Percentiles rank a stretch among this genome's conserved stretches.
phyloP scores from a whole-genome alignment of 1,140 invertebrate species.

The Cherax destructor region DNA sequence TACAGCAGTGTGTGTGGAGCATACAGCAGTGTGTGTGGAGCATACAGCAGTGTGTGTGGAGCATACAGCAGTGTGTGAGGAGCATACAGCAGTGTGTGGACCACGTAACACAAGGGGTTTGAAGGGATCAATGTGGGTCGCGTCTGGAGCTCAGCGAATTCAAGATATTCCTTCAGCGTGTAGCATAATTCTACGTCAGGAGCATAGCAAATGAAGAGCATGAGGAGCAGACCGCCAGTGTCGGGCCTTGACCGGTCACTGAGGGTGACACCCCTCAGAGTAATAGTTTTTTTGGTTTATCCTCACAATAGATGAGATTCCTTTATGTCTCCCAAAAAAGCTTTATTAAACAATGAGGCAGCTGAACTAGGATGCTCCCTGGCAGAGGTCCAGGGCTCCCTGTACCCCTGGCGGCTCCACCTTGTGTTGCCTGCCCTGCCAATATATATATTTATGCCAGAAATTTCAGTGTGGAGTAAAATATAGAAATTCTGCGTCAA shows the following conservation, averaged over 20 bases:
- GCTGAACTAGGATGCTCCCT: not conserved
- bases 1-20: too few relatives aligned
- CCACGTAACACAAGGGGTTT: too few relatives aligned
- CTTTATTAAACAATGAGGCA: not conserved
- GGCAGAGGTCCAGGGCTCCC: not conserved
- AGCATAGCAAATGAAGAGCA: too few relatives aligned
- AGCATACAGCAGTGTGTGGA: too few relatives aligned
- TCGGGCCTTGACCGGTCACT: not conserved
- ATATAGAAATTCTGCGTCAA: constrained; percentile 30
- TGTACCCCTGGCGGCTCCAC: not conserved
- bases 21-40: too few relatives aligned
- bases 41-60: too few relatives aligned
- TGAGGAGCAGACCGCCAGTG: too few relatives aligned
- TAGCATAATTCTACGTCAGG: too few relatives aligned
- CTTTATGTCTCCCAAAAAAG: not conserved
- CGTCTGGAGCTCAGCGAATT: too few relatives aligned
- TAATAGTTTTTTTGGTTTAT: not conserved
- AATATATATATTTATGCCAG: not conserved
- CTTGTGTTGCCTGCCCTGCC: not conserved
- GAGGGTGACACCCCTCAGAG: not conserved
- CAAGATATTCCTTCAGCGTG: too few relatives aligned
- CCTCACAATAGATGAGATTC: not conserved
- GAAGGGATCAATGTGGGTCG: too few relatives aligned
- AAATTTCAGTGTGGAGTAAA: constrained; percentile 15
- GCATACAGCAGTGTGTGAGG: too few relatives aligned